Base-by-base conservation (phyloP, 2,113 vertebrate species). In the Scomber colias region DNA sequence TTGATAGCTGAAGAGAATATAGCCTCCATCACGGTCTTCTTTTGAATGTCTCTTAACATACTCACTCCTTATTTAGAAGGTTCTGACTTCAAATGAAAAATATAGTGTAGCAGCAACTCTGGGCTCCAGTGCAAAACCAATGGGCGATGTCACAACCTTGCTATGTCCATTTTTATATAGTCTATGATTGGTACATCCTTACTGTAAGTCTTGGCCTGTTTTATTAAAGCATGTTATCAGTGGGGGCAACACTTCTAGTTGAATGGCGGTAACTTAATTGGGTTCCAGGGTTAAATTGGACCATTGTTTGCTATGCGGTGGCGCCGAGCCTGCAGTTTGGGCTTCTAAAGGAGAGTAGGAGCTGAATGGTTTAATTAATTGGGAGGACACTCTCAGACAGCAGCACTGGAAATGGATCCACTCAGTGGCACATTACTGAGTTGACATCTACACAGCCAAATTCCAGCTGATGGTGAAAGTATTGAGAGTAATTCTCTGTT, bases 271-370 rank as follows among this genome's bases (percentile, higher is more conserved):
- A 70, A 77, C 60, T 64, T 87, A 78, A 90, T 82, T 79, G 69
- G 82, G 75, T 86, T 75, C 51, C 57, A 40, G 77, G 51, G 75
- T 88, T 83, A 81, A 86, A 82, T 84, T 75, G 57, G 82, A 79
- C 79, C 77, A 67, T 66, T 54, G 48, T 83, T 87, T 78, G 68
- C 82, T 69, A 57, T 76, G 66, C 72, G 65, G 53, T 50, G 75
- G 51, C 65, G 64, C 45, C 59, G 49, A 86, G 72, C 15, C 48
- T 76, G 74, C 59, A 83, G 70, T 49, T 24, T 40, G n/a, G 40
- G 48, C 49, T 56, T 62, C 53, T 24, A 48, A 56, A 59, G 19
- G n/a, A 48, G 66, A 84, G 57, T 44, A 8, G 53, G 59, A 66
- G 73, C 17, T 2, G 24, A 27, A 27, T 27, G 24, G 24, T 49